Evolutionary conservation across 1,140 invertebrate genomes (phyloP).

Genomic region (Gryllus bimaculatus): DNA sequence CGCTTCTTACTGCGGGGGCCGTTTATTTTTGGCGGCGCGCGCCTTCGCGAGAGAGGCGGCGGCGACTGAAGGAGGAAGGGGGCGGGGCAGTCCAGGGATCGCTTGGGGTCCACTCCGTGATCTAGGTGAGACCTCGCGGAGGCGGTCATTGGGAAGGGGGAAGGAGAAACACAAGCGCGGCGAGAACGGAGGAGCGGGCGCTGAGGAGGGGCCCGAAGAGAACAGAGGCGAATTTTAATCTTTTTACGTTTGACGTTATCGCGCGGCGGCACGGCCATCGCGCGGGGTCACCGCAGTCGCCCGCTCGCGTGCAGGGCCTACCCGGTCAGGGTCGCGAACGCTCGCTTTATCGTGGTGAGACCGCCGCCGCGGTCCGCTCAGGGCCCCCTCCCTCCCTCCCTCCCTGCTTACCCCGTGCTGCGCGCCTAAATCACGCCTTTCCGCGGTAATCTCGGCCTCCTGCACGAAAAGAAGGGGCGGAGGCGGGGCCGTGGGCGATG

Average conservation of each 20-base stretch:
- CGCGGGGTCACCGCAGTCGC: not conserved
- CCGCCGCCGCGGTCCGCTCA: too few relatives aligned
- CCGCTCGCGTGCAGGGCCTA: not conserved
- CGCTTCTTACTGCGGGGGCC: conserved; percentile 7
- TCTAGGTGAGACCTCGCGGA: too few relatives aligned
- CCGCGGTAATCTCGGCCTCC: too few relatives aligned
- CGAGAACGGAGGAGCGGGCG: not conserved
- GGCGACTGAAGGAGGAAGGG: not conserved
- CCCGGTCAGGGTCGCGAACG: too few relatives aligned
- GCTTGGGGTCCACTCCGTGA: too few relatives aligned
- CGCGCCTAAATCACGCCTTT: too few relatives aligned
- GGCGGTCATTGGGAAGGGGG: not conserved
- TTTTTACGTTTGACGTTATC: conserved; percentile 15
- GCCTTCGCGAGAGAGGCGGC: not conserved
- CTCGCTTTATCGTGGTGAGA: too few relatives aligned
- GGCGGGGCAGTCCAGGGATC: not conserved
- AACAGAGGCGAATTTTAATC: conserved; percentile 10
- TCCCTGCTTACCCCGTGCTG: too few relatives aligned
- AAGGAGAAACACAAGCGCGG: not conserved
- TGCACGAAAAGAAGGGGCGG: too few relatives aligned
- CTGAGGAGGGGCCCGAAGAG: not conserved
- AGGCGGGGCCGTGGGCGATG: too few relatives aligned
- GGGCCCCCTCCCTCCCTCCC: too few relatives aligned
- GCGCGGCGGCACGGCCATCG: not conserved
- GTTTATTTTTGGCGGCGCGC: not conserved